A percentile compares a stretch with the other conserved stretches of the same genome.
Evolutionary conservation across 2,888 invertebrate species (phyloP).

Genomic region (Anorthoa munda): DNA sequence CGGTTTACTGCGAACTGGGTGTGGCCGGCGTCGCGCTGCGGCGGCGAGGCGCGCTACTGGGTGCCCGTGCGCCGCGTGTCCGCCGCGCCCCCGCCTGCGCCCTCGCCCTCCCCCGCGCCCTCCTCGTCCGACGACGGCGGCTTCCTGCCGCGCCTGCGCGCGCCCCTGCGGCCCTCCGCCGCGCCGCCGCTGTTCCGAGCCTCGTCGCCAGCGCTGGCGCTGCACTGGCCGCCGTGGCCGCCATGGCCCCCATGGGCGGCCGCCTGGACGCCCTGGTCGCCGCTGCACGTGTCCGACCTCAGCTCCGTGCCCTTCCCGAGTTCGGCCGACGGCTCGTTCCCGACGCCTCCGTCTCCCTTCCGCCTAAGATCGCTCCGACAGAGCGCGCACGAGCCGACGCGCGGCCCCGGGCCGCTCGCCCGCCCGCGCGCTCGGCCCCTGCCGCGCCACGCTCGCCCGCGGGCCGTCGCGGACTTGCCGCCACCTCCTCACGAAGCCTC

Average conservation of each 20-base stretch:
- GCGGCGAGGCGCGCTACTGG: slow-evolving; percentile 80
- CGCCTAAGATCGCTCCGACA: slow-evolving; percentile 92
- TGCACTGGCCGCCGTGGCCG: slow-evolving; percentile 90
- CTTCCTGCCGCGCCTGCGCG: slow-evolving; percentile 92
- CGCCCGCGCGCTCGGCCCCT: slow-evolving; percentile 92
- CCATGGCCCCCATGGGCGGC: slow-evolving; percentile 93
- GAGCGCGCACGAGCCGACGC: slow-evolving; percentile 92
- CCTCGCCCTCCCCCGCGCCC: slow-evolving; percentile 82
- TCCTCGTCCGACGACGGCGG: slow-evolving; percentile 96
- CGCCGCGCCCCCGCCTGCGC: slow-evolving; percentile 76
- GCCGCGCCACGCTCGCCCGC: slow-evolving; percentile 91
- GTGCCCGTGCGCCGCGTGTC: slow-evolving; percentile 75
- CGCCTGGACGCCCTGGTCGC: slow-evolving; percentile 93
- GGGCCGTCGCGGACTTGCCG: slow-evolving; percentile 92
- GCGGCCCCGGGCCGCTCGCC: slow-evolving; percentile 90
- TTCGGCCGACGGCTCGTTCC: slow-evolving; percentile 95
- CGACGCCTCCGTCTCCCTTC: slow-evolving; percentile 93
- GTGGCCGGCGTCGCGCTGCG: slow-evolving; percentile 94
- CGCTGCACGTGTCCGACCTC: slow-evolving; percentile 95
- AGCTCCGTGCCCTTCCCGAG: slow-evolving; percentile 96
- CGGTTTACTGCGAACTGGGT: slow-evolving; percentile 93
- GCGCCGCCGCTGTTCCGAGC: slow-evolving; percentile 86
- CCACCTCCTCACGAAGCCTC: slow-evolving; percentile 94
- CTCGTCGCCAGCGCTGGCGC: slow-evolving; percentile 85
- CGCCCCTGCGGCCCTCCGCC: slow-evolving; percentile 92